These are phyloP conservation scores for Ectobius pallidus DNA, from an alignment of 2,888 invertebrate species.

Conservation along the genomic window DNA sequence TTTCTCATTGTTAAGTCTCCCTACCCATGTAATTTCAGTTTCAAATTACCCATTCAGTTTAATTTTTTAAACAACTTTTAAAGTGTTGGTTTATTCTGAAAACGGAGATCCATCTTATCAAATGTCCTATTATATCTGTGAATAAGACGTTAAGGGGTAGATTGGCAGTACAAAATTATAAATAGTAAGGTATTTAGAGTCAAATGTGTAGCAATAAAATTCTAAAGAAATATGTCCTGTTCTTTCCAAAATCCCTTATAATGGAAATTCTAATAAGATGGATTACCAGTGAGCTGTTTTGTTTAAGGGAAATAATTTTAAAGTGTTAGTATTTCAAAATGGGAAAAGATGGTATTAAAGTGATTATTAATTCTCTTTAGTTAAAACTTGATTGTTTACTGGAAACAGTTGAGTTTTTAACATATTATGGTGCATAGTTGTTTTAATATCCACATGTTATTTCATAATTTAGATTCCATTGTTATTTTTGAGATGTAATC, in stretches of 20 bases:
- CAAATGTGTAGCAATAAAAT: background rate
- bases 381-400: slow-evolving; percentile 17
- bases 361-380: slow-evolving; percentile 10
- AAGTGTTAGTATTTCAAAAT: slow-evolving; percentile 7
- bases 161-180: background rate
- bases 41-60: background rate
- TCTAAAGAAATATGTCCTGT: background rate
- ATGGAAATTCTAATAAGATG: background rate
- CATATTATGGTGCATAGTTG: slow-evolving; percentile 30
- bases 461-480: slow-evolving; percentile 15
- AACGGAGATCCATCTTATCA: background rate
- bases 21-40: slow-evolving; percentile 1
- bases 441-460: slow-evolving; percentile 18
- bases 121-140: background rate
- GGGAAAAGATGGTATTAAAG: slow-evolving; percentile 26
- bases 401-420: slow-evolving; percentile 1
- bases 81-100: background rate
- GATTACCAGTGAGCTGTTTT: background rate
- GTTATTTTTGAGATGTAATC: slow-evolving; percentile 22
- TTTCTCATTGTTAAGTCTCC: too few species aligned
- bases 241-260: slow-evolving; percentile 1
- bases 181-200: too few species aligned
- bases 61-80: background rate
- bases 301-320: slow-evolving; percentile 8
- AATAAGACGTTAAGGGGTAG: too few species aligned